Percentiles rank a stretch among this genome's conserved stretches.
Conservation (phyloP, 2,797 vertebrate genomes). For the Rousettus madagascariensis region DNA sequence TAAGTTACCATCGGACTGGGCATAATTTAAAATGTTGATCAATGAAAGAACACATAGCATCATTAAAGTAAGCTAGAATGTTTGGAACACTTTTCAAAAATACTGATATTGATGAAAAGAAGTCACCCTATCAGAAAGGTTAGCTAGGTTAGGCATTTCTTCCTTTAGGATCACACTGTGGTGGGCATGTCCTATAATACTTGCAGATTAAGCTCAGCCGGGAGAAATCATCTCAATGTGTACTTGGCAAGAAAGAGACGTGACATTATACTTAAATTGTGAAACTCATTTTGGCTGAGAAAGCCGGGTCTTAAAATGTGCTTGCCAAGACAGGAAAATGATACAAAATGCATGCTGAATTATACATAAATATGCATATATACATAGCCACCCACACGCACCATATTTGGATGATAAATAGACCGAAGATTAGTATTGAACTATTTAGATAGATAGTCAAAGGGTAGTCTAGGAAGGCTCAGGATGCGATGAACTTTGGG, state of each 20-base stretch:
- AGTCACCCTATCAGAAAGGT: neutral
- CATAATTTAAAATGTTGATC: neutral
- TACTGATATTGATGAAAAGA: neutral
- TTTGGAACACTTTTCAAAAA: neutral
- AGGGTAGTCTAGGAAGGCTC: neutral
- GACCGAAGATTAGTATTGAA: neutral
- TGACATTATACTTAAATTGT: slow-evolving; percentile 41
- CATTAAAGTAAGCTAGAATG: neutral
- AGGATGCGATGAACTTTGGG: neutral
- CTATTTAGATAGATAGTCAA: neutral
- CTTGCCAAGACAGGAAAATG: slow-evolving; percentile 70
- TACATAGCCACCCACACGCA: slow-evolving; percentile 7
- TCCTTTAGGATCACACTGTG: neutral
- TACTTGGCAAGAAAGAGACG: slow-evolving; percentile 35
- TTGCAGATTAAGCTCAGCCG: slow-evolving; percentile 46
- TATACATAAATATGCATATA: slow-evolving; percentile 65
- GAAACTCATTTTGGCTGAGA: slow-evolving; percentile 72
- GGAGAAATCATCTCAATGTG: slow-evolving; percentile 20
- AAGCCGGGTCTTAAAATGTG: slow-evolving; percentile 60
- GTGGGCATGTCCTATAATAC: neutral
- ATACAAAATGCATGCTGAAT: slow-evolving; percentile 69
- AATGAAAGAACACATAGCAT: neutral
- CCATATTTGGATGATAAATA: slow-evolving; percentile 56
- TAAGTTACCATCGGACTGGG: neutral
- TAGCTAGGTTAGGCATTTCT: neutral